Evolutionary conservation across 2,113 vertebrate species (phyloP).

Genomic region (Corynorhinus townsendii): DNA sequence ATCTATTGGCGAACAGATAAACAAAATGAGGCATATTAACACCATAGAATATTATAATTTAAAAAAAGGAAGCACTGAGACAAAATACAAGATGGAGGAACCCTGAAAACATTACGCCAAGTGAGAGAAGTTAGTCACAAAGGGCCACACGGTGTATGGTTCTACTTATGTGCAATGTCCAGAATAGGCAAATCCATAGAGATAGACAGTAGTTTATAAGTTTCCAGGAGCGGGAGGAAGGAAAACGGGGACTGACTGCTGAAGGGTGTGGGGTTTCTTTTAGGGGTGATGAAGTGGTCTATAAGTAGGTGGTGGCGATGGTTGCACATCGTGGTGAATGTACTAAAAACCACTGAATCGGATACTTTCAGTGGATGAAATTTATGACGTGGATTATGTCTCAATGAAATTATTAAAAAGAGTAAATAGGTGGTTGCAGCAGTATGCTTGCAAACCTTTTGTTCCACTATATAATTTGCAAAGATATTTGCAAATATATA

Average conservation of each 20-base stretch:
- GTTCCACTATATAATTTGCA: background rate
- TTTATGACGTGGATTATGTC: background rate
- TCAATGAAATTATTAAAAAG: background rate
- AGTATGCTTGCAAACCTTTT: background rate
- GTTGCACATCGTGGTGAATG: background rate
- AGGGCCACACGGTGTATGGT: background rate
- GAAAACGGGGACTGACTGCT: background rate
- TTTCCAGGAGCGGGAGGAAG: background rate
- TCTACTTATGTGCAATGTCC: background rate
- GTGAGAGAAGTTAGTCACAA: background rate
- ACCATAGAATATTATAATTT: too few relatives aligned
- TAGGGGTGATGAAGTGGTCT: background rate
- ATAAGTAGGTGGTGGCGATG: background rate
- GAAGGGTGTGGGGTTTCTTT: fast-evolving
- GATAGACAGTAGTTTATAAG: background rate
- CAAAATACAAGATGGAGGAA: fast-evolving
- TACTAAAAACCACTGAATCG: background rate
- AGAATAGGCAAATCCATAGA: background rate
- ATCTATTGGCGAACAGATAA: background rate
- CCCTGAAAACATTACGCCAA: background rate
- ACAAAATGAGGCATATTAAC: background rate
- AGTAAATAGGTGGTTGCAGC: fast-evolving
- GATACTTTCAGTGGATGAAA: background rate
- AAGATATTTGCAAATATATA: background rate
- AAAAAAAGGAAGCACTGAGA: background rate